Percentiles rank a stretch among this genome's conserved stretches.
phyloP scores from a whole-genome alignment of 2,888 invertebrate genomes.

The Cotesia congregata region DNA sequence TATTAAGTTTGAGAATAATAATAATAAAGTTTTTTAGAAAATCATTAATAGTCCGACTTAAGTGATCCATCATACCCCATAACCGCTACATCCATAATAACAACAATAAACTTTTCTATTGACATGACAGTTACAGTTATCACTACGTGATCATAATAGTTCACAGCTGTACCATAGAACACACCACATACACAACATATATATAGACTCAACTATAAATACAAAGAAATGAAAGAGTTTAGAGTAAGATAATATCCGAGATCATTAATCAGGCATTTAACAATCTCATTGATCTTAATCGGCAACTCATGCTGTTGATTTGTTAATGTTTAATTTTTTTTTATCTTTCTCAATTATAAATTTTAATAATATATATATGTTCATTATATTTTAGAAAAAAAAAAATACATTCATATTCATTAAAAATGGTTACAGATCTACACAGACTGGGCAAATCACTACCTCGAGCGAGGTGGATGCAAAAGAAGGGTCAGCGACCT shows the following conservation, averaged over 20 bases:
- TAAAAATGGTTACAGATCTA: constrained; percentile 81
- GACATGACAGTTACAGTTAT: not conserved
- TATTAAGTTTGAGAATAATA: no score
- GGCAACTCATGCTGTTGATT: not conserved
- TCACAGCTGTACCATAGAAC: not conserved
- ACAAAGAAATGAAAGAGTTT: constrained; percentile 15
- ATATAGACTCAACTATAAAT: not conserved
- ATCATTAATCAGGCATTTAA: constrained; percentile 32
- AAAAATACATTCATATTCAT: not conserved
- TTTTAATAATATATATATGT: not conserved
- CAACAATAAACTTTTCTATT: not conserved
- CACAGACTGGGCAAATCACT: constrained; percentile 98
- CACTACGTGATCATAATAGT: not conserved
- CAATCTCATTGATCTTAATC: constrained; percentile 37
- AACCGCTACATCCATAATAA: not conserved
- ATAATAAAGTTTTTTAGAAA: no score
- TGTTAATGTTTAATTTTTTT: constrained; percentile 21
- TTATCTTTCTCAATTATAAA: not conserved
- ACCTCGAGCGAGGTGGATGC: constrained; percentile 91
- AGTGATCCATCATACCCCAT: not conserved
- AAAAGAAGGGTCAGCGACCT: constrained; percentile 88
- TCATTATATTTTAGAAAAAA: no score
- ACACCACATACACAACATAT: no score
- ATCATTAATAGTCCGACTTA: not conserved
- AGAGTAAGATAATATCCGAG: constrained; percentile 22